These are phyloP conservation scores for Tachycineta bicolor DNA, from an alignment of 2,113 vertebrate genomes.

Conservation along the genomic window DNA sequence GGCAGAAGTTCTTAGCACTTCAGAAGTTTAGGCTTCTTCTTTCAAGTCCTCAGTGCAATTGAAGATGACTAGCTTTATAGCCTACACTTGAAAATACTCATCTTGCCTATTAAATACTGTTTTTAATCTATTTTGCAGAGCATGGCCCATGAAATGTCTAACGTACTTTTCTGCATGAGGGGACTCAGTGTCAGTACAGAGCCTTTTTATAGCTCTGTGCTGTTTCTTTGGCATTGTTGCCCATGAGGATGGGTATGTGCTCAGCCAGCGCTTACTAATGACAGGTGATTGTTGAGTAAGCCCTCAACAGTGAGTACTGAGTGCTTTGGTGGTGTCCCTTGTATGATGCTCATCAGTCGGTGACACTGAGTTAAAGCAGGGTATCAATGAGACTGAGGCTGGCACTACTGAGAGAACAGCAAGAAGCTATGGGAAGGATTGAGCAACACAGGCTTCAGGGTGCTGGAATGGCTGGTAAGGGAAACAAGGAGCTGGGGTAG, in stretches of 20 bases:
- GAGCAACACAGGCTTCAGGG: neutral
- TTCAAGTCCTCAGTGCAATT: neutral
- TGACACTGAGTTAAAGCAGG: neutral
- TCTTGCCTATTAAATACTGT: neutral
- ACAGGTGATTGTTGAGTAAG: neutral
- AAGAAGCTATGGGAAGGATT: neutral
- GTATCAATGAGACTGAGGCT: neutral
- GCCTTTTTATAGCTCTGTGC: neutral
- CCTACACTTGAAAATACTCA: neutral
- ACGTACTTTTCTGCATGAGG: neutral
- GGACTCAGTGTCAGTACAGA: neutral
- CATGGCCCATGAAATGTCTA: neutral
- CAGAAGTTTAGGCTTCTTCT: neutral
- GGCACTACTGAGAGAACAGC: neutral
- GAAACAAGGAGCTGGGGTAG: neutral
- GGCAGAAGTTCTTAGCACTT: neutral
- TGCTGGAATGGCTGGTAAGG: neutral
- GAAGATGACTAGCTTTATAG: neutral
- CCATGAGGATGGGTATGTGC: accelerated
- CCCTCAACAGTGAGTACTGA: neutral
- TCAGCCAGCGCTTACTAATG: neutral
- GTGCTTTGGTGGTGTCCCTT: neutral
- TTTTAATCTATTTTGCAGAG: neutral
- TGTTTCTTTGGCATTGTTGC: neutral
- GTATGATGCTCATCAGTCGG: neutral